Percentiles rank a stretch among this genome's conserved stretches.
phyloP scores from a whole-genome alignment of 2,113 vertebrate species.

The Campylomormyrus tamandua region DNA sequence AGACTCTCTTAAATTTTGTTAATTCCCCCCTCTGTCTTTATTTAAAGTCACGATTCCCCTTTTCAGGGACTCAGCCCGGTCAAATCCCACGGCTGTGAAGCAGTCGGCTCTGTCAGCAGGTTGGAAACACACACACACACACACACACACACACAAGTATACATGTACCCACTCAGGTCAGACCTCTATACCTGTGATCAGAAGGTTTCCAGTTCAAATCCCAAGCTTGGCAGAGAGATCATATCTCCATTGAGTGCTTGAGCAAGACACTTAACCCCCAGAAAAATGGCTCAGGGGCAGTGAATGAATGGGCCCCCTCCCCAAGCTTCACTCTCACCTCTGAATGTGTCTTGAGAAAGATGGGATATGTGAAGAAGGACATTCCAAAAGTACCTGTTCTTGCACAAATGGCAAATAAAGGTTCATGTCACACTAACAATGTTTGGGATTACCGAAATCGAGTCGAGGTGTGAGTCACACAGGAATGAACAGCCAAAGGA shows the following conservation, averaged over 20 bases:
- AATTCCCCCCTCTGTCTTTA: neutral
- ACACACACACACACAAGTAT: neutral
- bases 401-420: neutral
- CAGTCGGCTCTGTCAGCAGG: neutral
- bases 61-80: neutral
- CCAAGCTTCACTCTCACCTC: neutral
- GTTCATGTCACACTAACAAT: neutral
- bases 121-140: neutral
- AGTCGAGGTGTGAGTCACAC: neutral
- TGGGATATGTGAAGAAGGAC: neutral
- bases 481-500: neutral
- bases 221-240: neutral
- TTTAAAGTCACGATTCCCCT: neutral
- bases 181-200: neutral
- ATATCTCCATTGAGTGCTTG: no score
- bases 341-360: neutral
- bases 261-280: neutral
- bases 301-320: neutral
- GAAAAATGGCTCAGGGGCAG: neutral
- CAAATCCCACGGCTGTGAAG: neutral
- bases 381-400: neutral
- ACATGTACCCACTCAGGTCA: neutral
- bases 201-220: neutral
- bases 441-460: neutral
- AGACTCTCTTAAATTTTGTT: slow-evolving; percentile 42